These are phyloP conservation scores for Arbacia lixula DNA, from an alignment of 53 echinoderm and acorn worm species.

Conservation along the genomic window DNA sequence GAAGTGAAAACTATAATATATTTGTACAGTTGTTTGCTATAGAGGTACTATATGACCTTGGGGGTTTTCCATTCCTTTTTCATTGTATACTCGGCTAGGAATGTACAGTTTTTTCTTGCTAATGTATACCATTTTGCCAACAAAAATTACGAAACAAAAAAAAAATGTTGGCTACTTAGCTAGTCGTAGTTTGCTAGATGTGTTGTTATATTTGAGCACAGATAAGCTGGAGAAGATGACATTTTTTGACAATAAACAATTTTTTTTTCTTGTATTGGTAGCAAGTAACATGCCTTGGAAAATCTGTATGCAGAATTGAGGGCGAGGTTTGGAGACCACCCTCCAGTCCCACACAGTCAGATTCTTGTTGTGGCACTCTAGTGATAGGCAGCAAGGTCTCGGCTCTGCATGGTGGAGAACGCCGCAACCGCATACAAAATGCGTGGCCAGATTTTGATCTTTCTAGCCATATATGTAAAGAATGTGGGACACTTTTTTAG, in stretches of 20 bases:
- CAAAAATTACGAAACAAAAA: slow-evolving; percentile 29
- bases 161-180: slow-evolving; percentile 53
- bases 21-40: slow-evolving; percentile 62
- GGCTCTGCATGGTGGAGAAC: slow-evolving; percentile 5
- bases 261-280: slow-evolving; percentile 41
- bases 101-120: slow-evolving; percentile 62
- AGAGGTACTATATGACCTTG: slow-evolving; percentile 57
- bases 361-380: slow-evolving; percentile 35
- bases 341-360: neutral
- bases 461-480: slow-evolving; percentile 48
- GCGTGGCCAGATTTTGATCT: slow-evolving; percentile 45
- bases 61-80: slow-evolving; percentile 61
- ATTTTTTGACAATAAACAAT: slow-evolving; percentile 3
- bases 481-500: slow-evolving; percentile 51
- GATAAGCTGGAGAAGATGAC: slow-evolving; percentile 49
- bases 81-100: slow-evolving; percentile 60
- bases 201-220: slow-evolving; percentile 59
- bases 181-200: slow-evolving; percentile 59
- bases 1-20: slow-evolving; percentile 51
- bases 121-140: slow-evolving; percentile 58
- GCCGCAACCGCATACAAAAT: slow-evolving; percentile 14
- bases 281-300: slow-evolving; percentile 42
- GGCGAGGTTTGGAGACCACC: neutral
- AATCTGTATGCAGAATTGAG: slow-evolving; percentile 29
- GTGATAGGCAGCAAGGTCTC: neutral